Evolutionary conservation across 92 coral and sea anemone species (phyloP).

Genomic region (Umimayanthus chanpuru): DNA sequence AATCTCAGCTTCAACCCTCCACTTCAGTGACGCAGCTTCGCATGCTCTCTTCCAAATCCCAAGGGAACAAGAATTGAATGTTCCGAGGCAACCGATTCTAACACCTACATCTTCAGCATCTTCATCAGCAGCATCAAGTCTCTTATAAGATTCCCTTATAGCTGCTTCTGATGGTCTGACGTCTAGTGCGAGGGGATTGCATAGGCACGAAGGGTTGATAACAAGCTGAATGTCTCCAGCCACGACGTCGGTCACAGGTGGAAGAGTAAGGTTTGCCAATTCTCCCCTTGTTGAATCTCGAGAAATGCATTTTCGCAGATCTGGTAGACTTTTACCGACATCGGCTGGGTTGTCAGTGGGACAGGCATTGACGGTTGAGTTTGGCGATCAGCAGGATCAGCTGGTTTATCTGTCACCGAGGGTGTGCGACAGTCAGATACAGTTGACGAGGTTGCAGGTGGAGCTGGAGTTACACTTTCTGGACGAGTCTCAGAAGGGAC

Average conservation of each 20-base stretch:
- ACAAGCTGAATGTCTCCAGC: not conserved
- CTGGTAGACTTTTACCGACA: not conserved
- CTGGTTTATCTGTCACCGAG: too few species aligned
- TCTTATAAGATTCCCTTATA: not conserved
- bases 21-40: not conserved
- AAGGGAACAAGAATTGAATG: conserved; percentile 20
- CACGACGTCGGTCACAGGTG: not conserved
- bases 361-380: not conserved
- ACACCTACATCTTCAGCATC: not conserved
- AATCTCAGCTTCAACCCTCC: too few species aligned
- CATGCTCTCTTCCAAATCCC: conserved; percentile 18
- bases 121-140: not conserved
- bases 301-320: conserved; percentile 15
- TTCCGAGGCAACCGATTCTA: not conserved
- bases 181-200: not conserved
- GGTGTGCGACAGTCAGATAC: too few species aligned
- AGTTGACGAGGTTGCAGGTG: too few species aligned
- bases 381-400: not conserved
- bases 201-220: not conserved
- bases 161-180: not conserved
- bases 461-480: too few species aligned
- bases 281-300: not conserved
- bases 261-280: not conserved
- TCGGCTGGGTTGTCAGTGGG: not conserved
- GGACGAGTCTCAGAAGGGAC: too few species aligned